Base-by-base conservation (phyloP, 2,113 vertebrate genomes). In the Hyaena hyaena region DNA sequence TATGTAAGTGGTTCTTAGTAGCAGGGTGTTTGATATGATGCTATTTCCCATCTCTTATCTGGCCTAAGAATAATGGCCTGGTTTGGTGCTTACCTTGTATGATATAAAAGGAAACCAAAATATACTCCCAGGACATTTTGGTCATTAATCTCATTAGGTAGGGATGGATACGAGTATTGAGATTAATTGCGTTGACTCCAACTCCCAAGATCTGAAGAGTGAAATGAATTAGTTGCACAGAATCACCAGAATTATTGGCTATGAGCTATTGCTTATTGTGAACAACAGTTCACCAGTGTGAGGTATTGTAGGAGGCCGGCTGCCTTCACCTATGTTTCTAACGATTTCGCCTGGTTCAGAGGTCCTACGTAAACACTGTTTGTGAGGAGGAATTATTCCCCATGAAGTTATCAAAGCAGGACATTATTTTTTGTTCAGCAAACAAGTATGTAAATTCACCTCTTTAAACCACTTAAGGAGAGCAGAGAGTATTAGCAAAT, bases 361-460 rank as follows among this genome's bases (percentile, higher is more conserved):
- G 91, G 26, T 74, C 63, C 28, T 65, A 5, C 28, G 10, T 61
- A 95, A 93, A 85, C 73, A 82, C 28, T 43, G 5, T 55, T 71
- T 12, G 43, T 5, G 33, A 39, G 14, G 39, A 92, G 7, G 65
- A 89, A 53, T 85, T 85, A 81, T 28, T 61, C 26, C 53, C 61
- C 0, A 0, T 23, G 53, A 73, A 68, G 45, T 66, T 65, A 82
- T n/a, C 90, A 91, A 83, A 73, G 74, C 10, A 6, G 1, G 45
- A 5, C 33, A 19, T 53, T 88, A 61, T 26, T 74, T 93, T 94
- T 79, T 90, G 31, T 93, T 66, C 31, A 12, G 7, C 39, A 69
- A 92, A 61, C 21, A 76, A 68, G 33, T 76, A 88, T 80, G 83
- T 55, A 95, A 95, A 95, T 94, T 81, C 9, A 76, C 31, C 48